Conservation (phyloP, 2,888 invertebrate species). For the Rugalucina vietnamica region DNA sequence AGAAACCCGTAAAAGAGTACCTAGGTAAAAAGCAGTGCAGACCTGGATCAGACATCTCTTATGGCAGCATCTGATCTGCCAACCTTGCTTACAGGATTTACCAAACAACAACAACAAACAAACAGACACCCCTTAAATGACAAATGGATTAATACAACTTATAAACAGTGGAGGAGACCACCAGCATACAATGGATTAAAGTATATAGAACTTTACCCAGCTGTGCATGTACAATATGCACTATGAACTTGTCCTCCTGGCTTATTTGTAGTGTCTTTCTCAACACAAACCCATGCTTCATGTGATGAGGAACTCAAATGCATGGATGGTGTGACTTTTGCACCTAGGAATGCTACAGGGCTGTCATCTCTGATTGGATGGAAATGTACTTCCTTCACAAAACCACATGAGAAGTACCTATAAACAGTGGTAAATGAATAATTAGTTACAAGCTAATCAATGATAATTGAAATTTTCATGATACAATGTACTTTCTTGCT, state of each 20-base stretch:
- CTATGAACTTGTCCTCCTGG: not conserved
- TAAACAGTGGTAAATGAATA: no score
- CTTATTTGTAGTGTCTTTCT: not conserved
- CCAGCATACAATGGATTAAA: no score
- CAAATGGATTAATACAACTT: no score
- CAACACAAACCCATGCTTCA: not conserved
- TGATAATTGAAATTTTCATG: not conserved
- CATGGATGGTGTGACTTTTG: not conserved
- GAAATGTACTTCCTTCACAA: not conserved
- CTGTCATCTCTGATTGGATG: not conserved
- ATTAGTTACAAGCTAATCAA: not conserved
- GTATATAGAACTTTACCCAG: not conserved
- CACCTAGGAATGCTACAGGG: conserved; percentile 4
- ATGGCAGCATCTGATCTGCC: no score
- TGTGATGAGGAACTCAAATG: not conserved
- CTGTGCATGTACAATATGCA: conserved; percentile 8
- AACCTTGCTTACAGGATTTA: not conserved
- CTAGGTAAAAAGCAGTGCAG: no score
- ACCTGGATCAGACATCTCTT: no score
- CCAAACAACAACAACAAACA: not conserved
- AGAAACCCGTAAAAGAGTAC: no score
- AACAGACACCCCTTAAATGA: no score
- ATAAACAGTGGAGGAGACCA: no score
- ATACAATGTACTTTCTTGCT: not conserved
- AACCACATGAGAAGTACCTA: conserved; percentile 6